Conservation (phyloP, 2,113 vertebrate species). For the Nycticorax nycticorax region DNA sequence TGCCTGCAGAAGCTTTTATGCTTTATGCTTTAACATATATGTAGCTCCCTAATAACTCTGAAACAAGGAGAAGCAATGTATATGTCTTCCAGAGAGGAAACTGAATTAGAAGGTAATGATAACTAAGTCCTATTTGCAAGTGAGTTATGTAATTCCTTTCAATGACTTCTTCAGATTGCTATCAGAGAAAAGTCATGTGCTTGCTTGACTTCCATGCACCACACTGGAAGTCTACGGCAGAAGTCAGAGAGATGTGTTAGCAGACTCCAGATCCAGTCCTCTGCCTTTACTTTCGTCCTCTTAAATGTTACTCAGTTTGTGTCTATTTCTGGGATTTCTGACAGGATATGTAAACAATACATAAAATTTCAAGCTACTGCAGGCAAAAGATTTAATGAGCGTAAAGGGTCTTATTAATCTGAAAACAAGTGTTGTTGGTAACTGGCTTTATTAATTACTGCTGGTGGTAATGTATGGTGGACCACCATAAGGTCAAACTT, state of each 20-base stretch:
- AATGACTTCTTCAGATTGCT: background rate
- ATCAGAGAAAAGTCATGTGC: background rate
- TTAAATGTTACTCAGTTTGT: background rate
- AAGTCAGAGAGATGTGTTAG: background rate
- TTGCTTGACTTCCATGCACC: background rate
- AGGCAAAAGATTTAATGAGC: background rate
- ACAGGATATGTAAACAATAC: background rate
- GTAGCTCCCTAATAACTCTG: background rate
- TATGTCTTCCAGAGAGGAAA: background rate
- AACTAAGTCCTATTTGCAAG: fast-evolving
- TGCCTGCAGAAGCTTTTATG: background rate
- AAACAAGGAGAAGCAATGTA: background rate
- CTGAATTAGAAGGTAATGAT: background rate
- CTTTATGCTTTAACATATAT: background rate
- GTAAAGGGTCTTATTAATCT: background rate
- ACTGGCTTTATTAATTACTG: background rate
- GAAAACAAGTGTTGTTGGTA: background rate
- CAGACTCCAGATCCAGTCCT: background rate
- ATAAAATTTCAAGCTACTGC: background rate
- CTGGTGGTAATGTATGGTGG: background rate
- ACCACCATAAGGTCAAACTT: background rate
- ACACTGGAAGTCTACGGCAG: background rate
- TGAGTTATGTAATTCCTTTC: background rate
- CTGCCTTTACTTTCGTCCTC: background rate
- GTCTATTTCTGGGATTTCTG: background rate